A percentile compares a stretch with the other conserved stretches of the same genome.
These are phyloP conservation scores for Hozukius guyotensis DNA, from an alignment of 2,797 vertebrate species.

Conservation along the genomic window DNA sequence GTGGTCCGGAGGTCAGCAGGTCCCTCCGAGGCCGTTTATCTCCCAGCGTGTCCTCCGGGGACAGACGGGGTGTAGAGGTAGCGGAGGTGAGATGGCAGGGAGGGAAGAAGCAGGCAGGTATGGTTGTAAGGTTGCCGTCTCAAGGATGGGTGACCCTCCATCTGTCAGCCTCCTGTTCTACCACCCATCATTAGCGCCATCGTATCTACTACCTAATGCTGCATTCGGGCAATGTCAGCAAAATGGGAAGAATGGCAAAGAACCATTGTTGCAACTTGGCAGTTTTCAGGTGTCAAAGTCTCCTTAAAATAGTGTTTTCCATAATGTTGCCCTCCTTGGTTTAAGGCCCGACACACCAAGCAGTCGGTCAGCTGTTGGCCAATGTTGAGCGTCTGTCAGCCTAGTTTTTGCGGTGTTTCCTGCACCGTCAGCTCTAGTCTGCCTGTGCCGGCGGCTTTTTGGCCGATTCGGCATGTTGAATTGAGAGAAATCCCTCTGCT, in stretches of 20 bases:
- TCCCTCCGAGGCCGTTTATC: conserved; percentile 42
- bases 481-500: background rate
- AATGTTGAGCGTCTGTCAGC: background rate
- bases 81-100: conserved; percentile 2
- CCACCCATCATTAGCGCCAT: background rate
- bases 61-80: background rate
- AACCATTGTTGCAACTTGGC: background rate
- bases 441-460: background rate
- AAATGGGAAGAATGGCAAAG: background rate
- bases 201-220: background rate
- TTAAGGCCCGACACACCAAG: no score
- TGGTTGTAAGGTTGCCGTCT: background rate
- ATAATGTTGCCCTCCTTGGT: background rate
- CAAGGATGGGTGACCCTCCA: background rate
- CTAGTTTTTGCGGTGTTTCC: no score
- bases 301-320: background rate
- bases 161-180: background rate
- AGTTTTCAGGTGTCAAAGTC: background rate
- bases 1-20: conserved; percentile 52
- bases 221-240: background rate
- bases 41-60: conserved; percentile 28
- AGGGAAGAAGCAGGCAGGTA: conserved; percentile 8
- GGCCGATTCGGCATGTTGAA: background rate
- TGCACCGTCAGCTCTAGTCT: background rate
- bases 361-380: no score